Evolutionary conservation across 2,113 vertebrate species (phyloP).

Genomic region (Spilogale gracilis): DNA sequence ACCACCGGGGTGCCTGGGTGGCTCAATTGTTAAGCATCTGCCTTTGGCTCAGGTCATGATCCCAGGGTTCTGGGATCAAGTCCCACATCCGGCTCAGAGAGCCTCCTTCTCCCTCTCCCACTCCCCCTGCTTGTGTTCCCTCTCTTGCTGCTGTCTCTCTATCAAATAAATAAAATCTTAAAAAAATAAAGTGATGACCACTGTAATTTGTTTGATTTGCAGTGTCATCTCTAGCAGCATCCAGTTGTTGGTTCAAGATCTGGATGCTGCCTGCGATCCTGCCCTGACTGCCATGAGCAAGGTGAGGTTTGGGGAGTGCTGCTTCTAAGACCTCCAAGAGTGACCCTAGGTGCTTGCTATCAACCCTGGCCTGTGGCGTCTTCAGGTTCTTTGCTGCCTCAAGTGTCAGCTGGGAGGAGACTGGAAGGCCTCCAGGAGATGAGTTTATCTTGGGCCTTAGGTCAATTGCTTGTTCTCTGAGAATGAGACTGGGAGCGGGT

Average conservation of each 20-base stretch:
- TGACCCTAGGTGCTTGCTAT: neutral
- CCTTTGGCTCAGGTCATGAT: too few species aligned
- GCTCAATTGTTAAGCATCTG: too few species aligned
- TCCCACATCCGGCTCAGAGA: too few species aligned
- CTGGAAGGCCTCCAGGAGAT: neutral
- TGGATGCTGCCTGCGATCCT: conserved; percentile 97
- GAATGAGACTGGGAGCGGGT: neutral
- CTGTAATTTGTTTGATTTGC: conserved; percentile 62
- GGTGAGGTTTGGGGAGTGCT: conserved; percentile 86
- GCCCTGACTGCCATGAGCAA: conserved; percentile 99
- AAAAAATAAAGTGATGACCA: neutral
- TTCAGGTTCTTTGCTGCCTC: neutral
- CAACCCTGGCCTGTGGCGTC: neutral
- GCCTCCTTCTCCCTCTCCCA: too few species aligned
- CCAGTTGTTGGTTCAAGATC: conserved; percentile 97
- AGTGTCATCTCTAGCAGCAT: conserved; percentile 99
- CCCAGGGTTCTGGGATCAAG: too few species aligned
- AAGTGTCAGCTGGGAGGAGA: neutral
- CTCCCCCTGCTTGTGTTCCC: too few species aligned
- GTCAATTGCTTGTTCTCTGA: conserved; percentile 39
- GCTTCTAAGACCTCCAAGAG: neutral
- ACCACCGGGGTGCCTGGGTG: neutral
- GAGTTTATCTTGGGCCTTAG: neutral
- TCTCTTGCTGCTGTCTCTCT: too few species aligned
- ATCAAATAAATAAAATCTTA: too few species aligned